Percentiles rank a stretch among this genome's conserved stretches.
Evolutionary conservation across 2,797 vertebrate genomes (phyloP).

Genomic region (Darevskia mixta): DNA sequence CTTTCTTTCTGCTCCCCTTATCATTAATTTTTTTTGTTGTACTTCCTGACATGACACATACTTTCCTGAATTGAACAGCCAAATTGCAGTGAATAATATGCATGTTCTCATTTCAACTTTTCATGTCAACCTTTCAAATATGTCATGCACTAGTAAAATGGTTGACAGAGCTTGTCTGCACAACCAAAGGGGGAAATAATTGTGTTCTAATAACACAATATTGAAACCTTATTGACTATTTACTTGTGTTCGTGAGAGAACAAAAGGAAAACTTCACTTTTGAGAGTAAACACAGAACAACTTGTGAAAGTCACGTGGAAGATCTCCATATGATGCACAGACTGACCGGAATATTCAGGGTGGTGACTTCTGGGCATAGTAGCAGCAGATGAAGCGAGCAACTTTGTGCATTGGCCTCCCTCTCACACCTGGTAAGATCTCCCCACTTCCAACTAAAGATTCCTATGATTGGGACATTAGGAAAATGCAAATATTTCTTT

Average conservation of each 20-base stretch:
- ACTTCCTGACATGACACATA: slow-evolving; percentile 8
- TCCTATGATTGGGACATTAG: not conserved
- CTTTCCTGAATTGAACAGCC: slow-evolving; percentile 40
- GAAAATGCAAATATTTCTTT: slow-evolving; percentile 10
- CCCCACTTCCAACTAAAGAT: not conserved
- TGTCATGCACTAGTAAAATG: not conserved
- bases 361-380: too few relatives aligned
- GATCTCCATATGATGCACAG: too few relatives aligned
- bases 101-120: slow-evolving; percentile 12
- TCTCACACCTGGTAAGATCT: too few relatives aligned
- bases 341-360: too few relatives aligned
- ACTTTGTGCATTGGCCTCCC: too few relatives aligned
- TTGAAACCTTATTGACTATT: slow-evolving; percentile 40
- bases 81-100: slow-evolving; percentile 45
- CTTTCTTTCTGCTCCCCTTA: not conserved
- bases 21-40: slow-evolving; percentile 24
- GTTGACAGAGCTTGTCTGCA: slow-evolving; percentile 23
- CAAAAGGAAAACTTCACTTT: slow-evolving; percentile 20
- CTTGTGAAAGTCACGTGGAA: too few relatives aligned
- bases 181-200: slow-evolving; percentile 37
- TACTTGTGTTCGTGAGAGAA: slow-evolving; percentile 29
- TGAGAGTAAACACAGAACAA: too few relatives aligned
- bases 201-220: slow-evolving; percentile 40
- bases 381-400: too few relatives aligned
- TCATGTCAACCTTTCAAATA: slow-evolving; percentile 29